These are phyloP conservation scores for Lasioglossum baleicum DNA, from an alignment of 1,140 invertebrate genomes.

Conservation along the genomic window DNA sequence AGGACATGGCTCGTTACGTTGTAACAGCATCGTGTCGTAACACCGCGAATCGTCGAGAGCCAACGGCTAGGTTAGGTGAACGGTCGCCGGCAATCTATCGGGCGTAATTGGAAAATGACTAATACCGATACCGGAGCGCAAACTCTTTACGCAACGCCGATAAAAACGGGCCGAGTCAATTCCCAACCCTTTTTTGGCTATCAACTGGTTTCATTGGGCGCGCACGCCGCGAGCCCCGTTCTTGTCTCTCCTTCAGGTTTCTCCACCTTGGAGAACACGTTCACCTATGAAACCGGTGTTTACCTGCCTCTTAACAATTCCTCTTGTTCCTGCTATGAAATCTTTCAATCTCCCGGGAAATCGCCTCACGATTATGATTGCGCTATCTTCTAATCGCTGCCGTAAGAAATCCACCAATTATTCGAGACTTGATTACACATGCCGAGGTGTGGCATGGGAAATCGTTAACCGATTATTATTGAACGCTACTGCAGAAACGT, in stretches of 20 bases:
- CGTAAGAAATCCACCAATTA: too few relatives aligned
- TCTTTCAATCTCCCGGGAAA: too few relatives aligned
- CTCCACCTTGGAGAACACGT: background rate
- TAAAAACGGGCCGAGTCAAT: slow-evolving; percentile 33
- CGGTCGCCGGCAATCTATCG: background rate
- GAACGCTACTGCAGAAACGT: too few relatives aligned
- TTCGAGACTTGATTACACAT: too few relatives aligned
- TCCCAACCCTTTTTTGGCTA: slow-evolving; percentile 43
- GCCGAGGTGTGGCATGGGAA: too few relatives aligned
- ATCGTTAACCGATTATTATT: too few relatives aligned
- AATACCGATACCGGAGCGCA: slow-evolving; percentile 22
- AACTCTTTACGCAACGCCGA: slow-evolving; percentile 31
- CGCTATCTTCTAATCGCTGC: too few relatives aligned
- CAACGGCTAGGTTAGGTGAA: background rate
- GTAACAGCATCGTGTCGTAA: slow-evolving; percentile 4
- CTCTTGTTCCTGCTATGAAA: too few relatives aligned
- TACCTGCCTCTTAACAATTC: too few relatives aligned
- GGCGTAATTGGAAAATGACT: slow-evolving; percentile 47
- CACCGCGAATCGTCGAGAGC: background rate
- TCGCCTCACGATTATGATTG: too few relatives aligned
- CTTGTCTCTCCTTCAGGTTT: slow-evolving; percentile 14
- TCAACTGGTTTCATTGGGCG: slow-evolving; percentile 18
- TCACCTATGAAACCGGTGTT: too few relatives aligned
- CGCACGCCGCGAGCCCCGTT: background rate
- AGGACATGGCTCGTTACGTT: slow-evolving; percentile 7